Conservation (phyloP, 2,113 vertebrate genomes). For the Myrmecophaga tridactyla region DNA sequence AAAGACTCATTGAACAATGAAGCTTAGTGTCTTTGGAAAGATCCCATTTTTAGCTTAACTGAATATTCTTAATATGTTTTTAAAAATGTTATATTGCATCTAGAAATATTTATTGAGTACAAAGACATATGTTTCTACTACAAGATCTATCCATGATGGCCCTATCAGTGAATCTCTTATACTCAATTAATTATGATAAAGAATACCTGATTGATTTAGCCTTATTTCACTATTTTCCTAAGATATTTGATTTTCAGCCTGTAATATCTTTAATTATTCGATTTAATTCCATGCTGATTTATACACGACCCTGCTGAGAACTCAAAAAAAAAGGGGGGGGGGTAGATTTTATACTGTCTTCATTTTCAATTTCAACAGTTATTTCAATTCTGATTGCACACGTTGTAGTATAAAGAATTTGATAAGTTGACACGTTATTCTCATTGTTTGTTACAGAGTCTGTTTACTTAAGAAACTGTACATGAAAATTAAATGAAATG, state of each 20-base stretch:
- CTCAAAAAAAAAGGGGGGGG: not conserved
- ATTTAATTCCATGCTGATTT: constrained; percentile 23
- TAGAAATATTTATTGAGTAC: not conserved
- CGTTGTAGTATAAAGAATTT: not conserved
- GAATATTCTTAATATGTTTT: not conserved
- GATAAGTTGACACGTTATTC: fast-evolving
- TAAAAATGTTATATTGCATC: not conserved
- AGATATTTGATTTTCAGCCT: not conserved
- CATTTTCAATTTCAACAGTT: not conserved
- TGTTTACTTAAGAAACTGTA: not conserved
- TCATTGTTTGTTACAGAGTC: not conserved
- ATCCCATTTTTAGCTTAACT: not conserved
- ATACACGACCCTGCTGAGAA: constrained; percentile 7
- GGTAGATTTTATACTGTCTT: not conserved
- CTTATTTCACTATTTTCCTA: constrained; percentile 43
- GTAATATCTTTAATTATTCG: constrained; percentile 20
- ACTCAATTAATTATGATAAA: constrained; percentile 31
- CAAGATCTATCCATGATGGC: not conserved
- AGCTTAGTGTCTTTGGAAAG: not conserved
- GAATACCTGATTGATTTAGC: not conserved
- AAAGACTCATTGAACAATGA: not conserved
- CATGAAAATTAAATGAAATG: not conserved
- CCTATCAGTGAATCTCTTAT: not conserved
- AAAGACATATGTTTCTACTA: not conserved
- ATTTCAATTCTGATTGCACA: not conserved